Evolutionary conservation across 2,888 invertebrate species (phyloP).

Genomic region (Aphidoletes aphidimyza): DNA sequence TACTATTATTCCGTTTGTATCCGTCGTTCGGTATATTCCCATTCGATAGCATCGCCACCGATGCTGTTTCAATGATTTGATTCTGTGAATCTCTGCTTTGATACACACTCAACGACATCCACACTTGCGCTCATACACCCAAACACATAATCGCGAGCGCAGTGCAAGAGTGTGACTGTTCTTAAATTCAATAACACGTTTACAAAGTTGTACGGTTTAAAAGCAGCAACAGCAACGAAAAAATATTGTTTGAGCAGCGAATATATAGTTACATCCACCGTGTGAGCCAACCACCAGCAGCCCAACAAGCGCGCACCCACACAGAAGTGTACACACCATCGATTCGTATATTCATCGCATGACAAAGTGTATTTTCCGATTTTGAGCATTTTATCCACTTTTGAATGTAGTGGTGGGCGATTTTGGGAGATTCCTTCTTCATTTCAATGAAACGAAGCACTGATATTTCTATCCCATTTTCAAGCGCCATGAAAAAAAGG

Average conservation of each 20-base stretch:
- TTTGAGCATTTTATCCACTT: background rate
- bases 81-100: slow-evolving; percentile 7
- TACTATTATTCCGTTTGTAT: too few relatives aligned
- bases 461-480: too few relatives aligned
- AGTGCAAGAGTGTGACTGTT: background rate
- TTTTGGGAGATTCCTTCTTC: background rate
- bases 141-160: background rate
- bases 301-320: background rate
- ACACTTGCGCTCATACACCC: background rate
- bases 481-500: too few relatives aligned
- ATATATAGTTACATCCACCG: too few relatives aligned
- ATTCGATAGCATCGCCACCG: too few relatives aligned
- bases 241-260: too few relatives aligned
- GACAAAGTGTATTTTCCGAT: slow-evolving; percentile 32
- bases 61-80: background rate
- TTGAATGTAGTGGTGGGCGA: background rate
- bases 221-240: background rate
- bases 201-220: slow-evolving; percentile 17
- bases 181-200: slow-evolving; percentile 33
- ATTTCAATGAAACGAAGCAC: too few relatives aligned
- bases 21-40: too few relatives aligned
- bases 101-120: background rate
- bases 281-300: background rate
- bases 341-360: background rate
- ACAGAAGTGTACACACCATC: background rate